Base-by-base conservation (phyloP, 2,113 vertebrate species). In the Baryphthengus martii region DNA sequence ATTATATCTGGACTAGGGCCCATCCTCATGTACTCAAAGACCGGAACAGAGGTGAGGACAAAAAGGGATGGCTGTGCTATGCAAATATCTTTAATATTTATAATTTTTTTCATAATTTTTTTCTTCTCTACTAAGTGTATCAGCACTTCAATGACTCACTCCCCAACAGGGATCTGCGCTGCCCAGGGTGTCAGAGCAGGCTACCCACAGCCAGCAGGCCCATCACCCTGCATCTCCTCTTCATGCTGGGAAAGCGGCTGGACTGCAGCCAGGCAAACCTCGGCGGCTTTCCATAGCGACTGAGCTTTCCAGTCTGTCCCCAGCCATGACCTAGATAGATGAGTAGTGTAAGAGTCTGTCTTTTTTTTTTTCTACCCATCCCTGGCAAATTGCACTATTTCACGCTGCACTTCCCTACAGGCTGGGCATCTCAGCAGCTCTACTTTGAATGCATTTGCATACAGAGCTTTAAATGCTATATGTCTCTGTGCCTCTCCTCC, bases 41-140 rank as follows among this genome's bases (percentile, higher is more conserved):
- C 35, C 1, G 0, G 17, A 11, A 13, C 20, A 49, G 33, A 45
- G 13, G 6, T 4, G 19, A 52, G 52, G 7, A 12, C 0, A 1
- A 62, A 80, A 47, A 52, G 13, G 19, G 6, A n/a, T 0, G 0
- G 39, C 31, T 10, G 5, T 0, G 0, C 19, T 59, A 8, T 4
- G 33, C 21, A 12, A 56, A 10, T 44, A 11, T 40, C 49, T 35
- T 31, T 49, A 12, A 75, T 29, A 47, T 50, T 35, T 56, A 31
- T 21, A 18, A 33, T 31, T 12, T 12, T 56, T 23, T 33, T n/a
- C n/a, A n/a, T n/a, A n/a, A n/a, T n/a, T n/a, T 53, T 45, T 47
- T 23, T 10, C 17, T 24, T 33, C 37, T 45, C 49, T 21, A 1
- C 10, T 12, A 4, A 33, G 23, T 44, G 3, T 25, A 14, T 7